These are phyloP conservation scores for Esox lucius DNA, from an alignment of 2,797 vertebrate genomes.

Conservation along the genomic window DNA sequence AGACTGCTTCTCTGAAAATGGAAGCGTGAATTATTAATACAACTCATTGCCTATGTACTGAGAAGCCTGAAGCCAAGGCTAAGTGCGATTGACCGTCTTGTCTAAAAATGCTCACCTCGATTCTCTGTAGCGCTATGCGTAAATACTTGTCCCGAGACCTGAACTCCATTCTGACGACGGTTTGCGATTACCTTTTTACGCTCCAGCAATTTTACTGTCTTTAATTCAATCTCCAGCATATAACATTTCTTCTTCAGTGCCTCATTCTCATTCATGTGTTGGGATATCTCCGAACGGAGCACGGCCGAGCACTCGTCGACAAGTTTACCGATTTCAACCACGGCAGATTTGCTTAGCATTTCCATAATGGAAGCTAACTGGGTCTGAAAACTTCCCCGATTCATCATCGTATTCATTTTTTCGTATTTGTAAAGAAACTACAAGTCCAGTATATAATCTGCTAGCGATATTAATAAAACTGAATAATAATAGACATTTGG, in stretches of 20 bases:
- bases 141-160: slow-evolving; percentile 10
- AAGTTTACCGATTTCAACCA: slow-evolving; percentile 74
- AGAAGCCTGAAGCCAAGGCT: too few relatives aligned
- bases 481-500: slow-evolving; percentile 2
- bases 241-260: slow-evolving; percentile 73
- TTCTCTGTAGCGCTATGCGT: background rate
- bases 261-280: slow-evolving; percentile 74
- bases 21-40: background rate
- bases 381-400: slow-evolving; percentile 66
- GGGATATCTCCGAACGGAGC: slow-evolving; percentile 72
- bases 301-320: slow-evolving; percentile 74
- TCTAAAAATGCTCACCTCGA: slow-evolving; percentile 12
- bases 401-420: slow-evolving; percentile 59
- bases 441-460: background rate
- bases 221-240: slow-evolving; percentile 74
- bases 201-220: slow-evolving; percentile 48
- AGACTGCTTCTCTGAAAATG: slow-evolving; percentile 33
- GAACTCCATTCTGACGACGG: slow-evolving; percentile 53
- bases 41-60: background rate
- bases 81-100: background rate
- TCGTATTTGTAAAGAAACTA: background rate
- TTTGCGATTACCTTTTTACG: slow-evolving; percentile 1
- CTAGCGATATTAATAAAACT: background rate
- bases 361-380: slow-evolving; percentile 74
- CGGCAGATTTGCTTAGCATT: slow-evolving; percentile 71